phyloP scores from a whole-genome alignment of 2,888 invertebrate species.

The Coleophora flavipennella region DNA sequence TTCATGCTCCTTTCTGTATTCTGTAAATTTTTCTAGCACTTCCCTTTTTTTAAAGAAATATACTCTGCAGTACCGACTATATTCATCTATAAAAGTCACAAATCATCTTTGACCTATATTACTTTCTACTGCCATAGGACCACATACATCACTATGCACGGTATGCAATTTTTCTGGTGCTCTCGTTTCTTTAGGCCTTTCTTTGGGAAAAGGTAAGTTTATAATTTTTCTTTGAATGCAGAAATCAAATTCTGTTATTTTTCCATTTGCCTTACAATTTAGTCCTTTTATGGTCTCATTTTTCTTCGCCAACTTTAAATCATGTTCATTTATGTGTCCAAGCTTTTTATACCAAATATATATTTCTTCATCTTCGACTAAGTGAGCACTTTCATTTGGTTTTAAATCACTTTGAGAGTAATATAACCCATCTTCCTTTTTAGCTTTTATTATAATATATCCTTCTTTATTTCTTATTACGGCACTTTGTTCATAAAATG shows the following conservation, averaged over 20 bases:
- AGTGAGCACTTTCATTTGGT: not conserved
- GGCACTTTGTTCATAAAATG: conserved; percentile 3
- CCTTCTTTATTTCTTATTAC: not conserved
- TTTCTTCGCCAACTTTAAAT: conserved; percentile 3
- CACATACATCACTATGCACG: conserved; percentile 9
- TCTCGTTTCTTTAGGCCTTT: not conserved
- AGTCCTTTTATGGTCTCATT: conserved; percentile 5
- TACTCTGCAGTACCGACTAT: conserved; percentile 6
- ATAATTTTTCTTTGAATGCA: conserved; percentile 8
- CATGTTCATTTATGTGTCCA: conserved; percentile 4
- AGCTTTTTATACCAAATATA: conserved; percentile 3
- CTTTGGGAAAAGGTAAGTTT: conserved; percentile 1
- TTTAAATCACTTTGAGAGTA: not conserved
- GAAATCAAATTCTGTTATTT: conserved; percentile 1
- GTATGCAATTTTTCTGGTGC: not conserved
- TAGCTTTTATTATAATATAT: not conserved
- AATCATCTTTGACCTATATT: conserved; percentile 1
- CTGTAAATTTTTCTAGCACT: conserved; percentile 7
- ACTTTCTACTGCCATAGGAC: conserved; percentile 3
- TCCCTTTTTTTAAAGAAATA: conserved; percentile 6
- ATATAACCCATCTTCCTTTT: conserved; percentile 3
- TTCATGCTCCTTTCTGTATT: conserved; percentile 8
- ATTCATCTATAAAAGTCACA: conserved; percentile 13
- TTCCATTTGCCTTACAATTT: not conserved
- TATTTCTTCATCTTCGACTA: not conserved